Base-by-base conservation (phyloP, 2,797 vertebrate genomes). In the Cheirogaleus major region DNA sequence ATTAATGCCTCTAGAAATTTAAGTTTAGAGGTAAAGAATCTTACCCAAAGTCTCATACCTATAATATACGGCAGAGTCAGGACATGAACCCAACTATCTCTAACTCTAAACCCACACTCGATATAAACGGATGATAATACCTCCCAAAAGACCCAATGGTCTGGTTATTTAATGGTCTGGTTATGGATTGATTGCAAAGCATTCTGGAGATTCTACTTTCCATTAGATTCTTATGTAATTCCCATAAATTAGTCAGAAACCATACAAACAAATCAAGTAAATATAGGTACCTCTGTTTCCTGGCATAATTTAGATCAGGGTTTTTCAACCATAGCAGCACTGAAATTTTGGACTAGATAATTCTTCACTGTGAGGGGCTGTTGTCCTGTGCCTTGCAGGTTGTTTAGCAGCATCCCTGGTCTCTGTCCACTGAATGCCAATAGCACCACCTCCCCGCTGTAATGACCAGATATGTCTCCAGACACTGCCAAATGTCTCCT, bases 151-250 rank as follows among this genome's bases (percentile, higher is more conserved):
- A 75, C 13, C 13, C 84, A 30, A 11, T 38, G 15, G 5, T n/a
- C 82, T 73, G 27, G 20, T 87, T 92, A 27, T 63, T 91, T 90
- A 93, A 96, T n/a, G n/a, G n/a, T n/a, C n/a, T n/a, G n/a, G n/a
- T 83, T 69, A 93, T 4, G 0, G n/a, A 67, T 22, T 86, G 5
- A 55, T 27, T 91, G 4, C 17, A 93, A 65, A 65, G 50, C 10
- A 85, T 93, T 79, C 25, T 65, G 45, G 18, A 84, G 35, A 81
- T 85, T 70, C 23, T 27, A 7, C 2, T 90, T 93, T 78, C 75
- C 20, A 84, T 87, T 93, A 50, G 50, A 95, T 57, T 86, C 52
- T 92, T 79, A 87, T 9, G 22, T 79, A 59, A 81, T 50, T 1
- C 12, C 32, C 17, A 48, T 41, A 17, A 78, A 55, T 57, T 94